phyloP scores from a whole-genome alignment of 2,113 vertebrate species.

The Takifugu flavidus region DNA sequence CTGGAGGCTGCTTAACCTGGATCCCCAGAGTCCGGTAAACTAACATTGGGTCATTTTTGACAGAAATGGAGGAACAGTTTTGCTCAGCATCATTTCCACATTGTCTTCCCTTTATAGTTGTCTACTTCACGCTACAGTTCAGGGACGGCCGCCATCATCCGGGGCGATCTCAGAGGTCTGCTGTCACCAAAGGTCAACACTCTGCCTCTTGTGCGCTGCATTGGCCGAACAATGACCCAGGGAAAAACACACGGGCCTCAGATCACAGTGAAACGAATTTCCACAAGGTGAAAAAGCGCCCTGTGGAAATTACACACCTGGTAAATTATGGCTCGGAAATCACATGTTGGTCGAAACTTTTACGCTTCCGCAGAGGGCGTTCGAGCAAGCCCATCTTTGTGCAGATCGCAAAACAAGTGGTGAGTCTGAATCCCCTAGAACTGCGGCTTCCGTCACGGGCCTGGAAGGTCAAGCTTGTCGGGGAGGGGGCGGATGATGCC shows the following conservation, averaged over 20 bases:
- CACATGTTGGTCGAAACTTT: background rate
- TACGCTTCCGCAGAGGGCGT: slow-evolving; percentile 70
- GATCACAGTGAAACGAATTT: slow-evolving; percentile 81
- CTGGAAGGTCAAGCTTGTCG: slow-evolving; percentile 81
- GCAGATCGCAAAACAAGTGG: slow-evolving; percentile 80
- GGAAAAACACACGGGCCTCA: slow-evolving; percentile 82
- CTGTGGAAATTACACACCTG: no score
- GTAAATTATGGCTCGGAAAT: background rate
- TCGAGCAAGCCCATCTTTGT: slow-evolving; percentile 82
- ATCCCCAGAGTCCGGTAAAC: slow-evolving; percentile 68
- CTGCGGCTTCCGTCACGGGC: slow-evolving; percentile 79
- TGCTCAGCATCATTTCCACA: background rate
- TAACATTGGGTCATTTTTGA: background rate
- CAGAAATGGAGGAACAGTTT: no score
- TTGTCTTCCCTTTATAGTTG: slow-evolving; percentile 50
- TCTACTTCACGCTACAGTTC: slow-evolving; percentile 74
- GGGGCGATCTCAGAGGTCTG: slow-evolving; percentile 77
- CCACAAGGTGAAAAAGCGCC: slow-evolving; percentile 65
- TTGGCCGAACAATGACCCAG: slow-evolving; percentile 80
- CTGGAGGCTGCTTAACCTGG: slow-evolving; percentile 78
- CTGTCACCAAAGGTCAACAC: slow-evolving; percentile 81
- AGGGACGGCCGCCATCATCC: slow-evolving; percentile 74
- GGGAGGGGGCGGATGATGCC: slow-evolving; percentile 81
- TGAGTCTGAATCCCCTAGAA: slow-evolving; percentile 76
- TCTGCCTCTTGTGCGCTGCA: slow-evolving; percentile 77